phyloP scores from a whole-genome alignment of 2,888 invertebrate species.

The Strigamia transsilvanica region DNA sequence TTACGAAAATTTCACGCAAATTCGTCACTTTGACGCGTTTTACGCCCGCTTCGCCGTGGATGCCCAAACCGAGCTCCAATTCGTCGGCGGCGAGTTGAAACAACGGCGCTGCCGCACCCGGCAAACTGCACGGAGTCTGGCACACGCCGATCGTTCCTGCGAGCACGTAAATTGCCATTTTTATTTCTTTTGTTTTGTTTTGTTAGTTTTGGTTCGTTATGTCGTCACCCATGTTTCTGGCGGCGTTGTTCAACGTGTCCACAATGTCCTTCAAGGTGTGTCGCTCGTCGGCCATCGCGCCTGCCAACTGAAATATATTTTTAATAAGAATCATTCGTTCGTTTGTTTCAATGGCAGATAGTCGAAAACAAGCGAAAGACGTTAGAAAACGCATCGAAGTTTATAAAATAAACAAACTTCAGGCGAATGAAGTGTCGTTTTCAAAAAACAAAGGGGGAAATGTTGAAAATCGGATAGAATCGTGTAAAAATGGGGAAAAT shows the following conservation, averaged over 20 bases:
- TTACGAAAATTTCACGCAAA: too few species aligned
- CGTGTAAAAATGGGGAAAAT: too few species aligned
- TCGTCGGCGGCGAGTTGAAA: conserved; percentile 72
- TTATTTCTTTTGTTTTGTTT: too few species aligned
- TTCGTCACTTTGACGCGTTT: conserved; percentile 65
- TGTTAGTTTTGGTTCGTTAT: too few species aligned
- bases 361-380: too few species aligned
- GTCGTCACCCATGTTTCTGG: conserved; percentile 40
- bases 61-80: conserved; percentile 74
- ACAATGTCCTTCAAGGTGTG: conserved; percentile 11
- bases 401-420: too few species aligned
- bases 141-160: conserved; percentile 77
- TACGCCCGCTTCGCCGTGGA: conserved; percentile 69
- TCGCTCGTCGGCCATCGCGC: conserved; percentile 22
- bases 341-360: too few species aligned
- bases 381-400: too few species aligned
- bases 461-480: too few species aligned
- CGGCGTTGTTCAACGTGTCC: not conserved
- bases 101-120: conserved; percentile 71
- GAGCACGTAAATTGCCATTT: not conserved
- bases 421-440: too few species aligned
- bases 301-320: conserved; percentile 50
- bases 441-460: too few species aligned
- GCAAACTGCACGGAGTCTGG: conserved; percentile 74
- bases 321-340: too few species aligned